These are phyloP conservation scores for Lepus townsendii DNA, from an alignment of 2,797 vertebrate genomes.

Conservation along the genomic window DNA sequence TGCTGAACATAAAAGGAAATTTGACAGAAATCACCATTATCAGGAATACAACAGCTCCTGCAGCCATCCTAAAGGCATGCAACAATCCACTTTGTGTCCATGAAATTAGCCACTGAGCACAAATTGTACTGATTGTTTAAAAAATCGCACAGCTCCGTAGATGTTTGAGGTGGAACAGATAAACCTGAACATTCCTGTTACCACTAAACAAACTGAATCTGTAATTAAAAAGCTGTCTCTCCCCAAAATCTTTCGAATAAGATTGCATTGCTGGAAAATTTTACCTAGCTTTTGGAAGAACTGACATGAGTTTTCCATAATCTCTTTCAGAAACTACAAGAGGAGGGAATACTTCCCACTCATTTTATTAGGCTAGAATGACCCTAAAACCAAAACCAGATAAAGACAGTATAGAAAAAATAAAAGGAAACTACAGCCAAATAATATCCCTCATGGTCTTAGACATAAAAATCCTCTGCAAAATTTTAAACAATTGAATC, in stretches of 20 bases:
- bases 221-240: background rate
- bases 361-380: background rate
- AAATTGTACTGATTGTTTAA: background rate
- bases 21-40: background rate
- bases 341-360: background rate
- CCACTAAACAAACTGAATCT: background rate
- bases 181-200: background rate
- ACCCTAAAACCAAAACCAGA: background rate
- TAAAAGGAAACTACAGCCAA: background rate
- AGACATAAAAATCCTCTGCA: background rate
- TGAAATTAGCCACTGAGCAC: background rate
- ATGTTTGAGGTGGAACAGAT: background rate
- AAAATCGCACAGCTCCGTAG: background rate
- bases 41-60: background rate
- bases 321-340: background rate
- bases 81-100: too few species aligned
- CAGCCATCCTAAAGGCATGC: background rate
- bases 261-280: background rate
- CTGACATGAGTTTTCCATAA: background rate
- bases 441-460: background rate
- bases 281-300: background rate
- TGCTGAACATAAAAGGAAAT: background rate
- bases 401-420: background rate
- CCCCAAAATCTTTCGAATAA: background rate
- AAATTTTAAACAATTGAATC: background rate